phyloP scores from a whole-genome alignment of 2,797 vertebrate genomes.

The Chelonia mydas region DNA sequence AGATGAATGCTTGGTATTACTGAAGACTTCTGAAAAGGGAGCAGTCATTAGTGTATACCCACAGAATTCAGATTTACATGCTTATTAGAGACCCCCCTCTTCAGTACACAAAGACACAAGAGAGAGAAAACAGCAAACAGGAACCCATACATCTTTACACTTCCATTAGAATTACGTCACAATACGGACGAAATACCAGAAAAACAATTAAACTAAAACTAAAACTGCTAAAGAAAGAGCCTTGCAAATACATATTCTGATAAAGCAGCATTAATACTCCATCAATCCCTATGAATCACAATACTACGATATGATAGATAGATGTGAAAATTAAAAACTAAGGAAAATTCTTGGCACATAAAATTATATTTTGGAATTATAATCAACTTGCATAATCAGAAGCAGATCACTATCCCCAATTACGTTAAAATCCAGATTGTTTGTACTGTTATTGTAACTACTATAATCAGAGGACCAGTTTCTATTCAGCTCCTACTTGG shows the following conservation, averaged over 20 bases:
- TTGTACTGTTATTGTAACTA: background rate
- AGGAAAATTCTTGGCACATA: background rate
- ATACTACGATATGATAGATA: background rate
- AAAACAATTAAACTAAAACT: background rate
- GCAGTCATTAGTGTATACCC: background rate
- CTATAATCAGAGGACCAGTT: constrained; percentile 14
- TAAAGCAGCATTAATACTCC: background rate
- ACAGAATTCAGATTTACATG: background rate
- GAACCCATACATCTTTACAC: background rate
- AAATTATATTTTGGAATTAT: background rate
- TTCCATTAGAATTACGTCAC: background rate
- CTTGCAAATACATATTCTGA: background rate
- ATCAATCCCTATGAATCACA: background rate
- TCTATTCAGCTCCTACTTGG: background rate
- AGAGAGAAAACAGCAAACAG: background rate
- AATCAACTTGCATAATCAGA: background rate
- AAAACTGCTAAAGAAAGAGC: background rate
- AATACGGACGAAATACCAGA: background rate
- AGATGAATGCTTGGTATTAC: background rate
- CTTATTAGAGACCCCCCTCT: background rate
- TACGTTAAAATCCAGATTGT: background rate
- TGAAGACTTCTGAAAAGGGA: rapidly evolving
- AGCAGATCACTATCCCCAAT: background rate
- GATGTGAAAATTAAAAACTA: background rate
- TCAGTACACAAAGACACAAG: background rate